Base-by-base conservation (phyloP, 2,113 vertebrate species). In the Phalacrocorax brasilianus region DNA sequence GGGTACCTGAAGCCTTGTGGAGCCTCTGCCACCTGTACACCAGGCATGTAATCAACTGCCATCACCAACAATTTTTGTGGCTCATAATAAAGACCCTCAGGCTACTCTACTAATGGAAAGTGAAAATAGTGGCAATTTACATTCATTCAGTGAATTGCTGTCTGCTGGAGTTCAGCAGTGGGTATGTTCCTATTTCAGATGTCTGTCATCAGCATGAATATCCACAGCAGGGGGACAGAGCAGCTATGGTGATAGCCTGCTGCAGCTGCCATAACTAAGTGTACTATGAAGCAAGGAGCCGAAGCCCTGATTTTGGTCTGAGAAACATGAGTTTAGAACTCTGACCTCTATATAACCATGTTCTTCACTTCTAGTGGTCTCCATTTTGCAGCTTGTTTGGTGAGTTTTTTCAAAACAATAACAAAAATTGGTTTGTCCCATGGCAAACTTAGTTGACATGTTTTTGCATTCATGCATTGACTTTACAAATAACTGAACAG, bases 111-210 rank as follows among this genome's bases (percentile, higher is more conserved):
- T 73, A 58, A 42, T 11, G 3, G 42, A 21, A 59, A 93, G 72
- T 63, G 55, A 82, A 85, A 93, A 89, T 18, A 73, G 82, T 55
- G 65, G 50, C 45, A 84, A 44, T 77, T 77, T 45, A 16, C 76
- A 27, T 87, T 74, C n/a, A 71, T 93, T 84, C 86, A 47, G 18
- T 77, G 70, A 89, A 84, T 44, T 81, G 52, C 47, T 84, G 42
- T 68, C 79, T 67, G 83, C 42, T 84, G 75, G 72, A 94, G 53
- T 53, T 86, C 75, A 58, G 71, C 81, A 63, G 49, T 70, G 76
- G 38, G 45, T 81, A 12, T 32, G 38, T 40, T 91, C 80, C 67
- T 70, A 49, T 80, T 65, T 59, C n/a, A 58, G 63, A 86, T 59
- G 21, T 32, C 50, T 85, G 22, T n/a, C 40, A n/a, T 71, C 78